phyloP scores from a whole-genome alignment of 92 coral and sea anemone species.

The Porites evermanni region DNA sequence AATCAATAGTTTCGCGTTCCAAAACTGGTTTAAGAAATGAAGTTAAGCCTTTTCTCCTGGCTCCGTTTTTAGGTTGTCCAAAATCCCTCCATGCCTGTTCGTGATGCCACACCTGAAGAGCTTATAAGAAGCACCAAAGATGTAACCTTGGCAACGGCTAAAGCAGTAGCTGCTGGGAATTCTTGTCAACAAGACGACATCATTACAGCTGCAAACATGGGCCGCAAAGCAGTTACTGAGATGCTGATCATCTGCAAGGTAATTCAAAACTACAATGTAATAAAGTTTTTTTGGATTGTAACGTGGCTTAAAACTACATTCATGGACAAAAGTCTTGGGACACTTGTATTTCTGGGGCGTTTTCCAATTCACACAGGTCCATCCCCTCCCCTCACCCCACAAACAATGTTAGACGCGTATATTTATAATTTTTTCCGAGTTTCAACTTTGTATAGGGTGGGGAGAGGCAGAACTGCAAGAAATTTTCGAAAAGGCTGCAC shows the following conservation, averaged over 20 bases:
- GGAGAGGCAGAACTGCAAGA: no score
- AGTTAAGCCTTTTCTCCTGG: not conserved
- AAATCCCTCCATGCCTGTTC: slow-evolving; percentile 77
- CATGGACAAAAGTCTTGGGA: no score
- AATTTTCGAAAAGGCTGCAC: no score
- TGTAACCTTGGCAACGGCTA: slow-evolving; percentile 99
- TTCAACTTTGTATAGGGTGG: no score
- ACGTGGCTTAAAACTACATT: not conserved
- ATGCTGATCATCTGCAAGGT: slow-evolving; percentile 96
- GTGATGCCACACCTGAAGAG: slow-evolving; percentile 95
- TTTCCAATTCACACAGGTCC: no score
- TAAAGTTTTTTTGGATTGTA: not conserved
- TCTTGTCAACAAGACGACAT: slow-evolving; percentile 96
- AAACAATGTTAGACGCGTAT: no score
- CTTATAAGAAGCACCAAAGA: slow-evolving; percentile 94
- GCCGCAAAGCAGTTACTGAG: slow-evolving; percentile 94
- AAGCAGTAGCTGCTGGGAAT: slow-evolving; percentile 98
- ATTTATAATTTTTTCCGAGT: no score
- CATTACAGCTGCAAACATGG: slow-evolving; percentile 95
- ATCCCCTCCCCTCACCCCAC: no score
- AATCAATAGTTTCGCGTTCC: no score
- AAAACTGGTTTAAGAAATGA: not conserved
- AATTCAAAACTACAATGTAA: not conserved
- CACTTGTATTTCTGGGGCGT: no score
- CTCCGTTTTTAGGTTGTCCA: slow-evolving; percentile 68